Base-by-base conservation (phyloP, 2,113 vertebrate genomes). In the Halichoeres trimaculatus region DNA sequence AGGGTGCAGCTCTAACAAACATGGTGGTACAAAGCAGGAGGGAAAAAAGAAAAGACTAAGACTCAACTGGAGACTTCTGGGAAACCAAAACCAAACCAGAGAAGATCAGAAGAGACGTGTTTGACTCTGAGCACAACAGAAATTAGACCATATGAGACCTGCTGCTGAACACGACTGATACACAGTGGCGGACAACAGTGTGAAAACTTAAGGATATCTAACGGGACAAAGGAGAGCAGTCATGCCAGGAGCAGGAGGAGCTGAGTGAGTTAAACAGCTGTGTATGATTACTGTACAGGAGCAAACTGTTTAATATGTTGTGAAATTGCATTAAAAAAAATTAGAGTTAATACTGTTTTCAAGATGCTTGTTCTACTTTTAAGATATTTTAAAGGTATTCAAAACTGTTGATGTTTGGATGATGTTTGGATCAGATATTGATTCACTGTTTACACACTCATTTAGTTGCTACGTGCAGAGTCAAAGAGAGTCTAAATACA, bases 221-320 rank as follows among this genome's bases (percentile, higher is more conserved):
- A 57, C 66, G 1, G 50, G 45, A 81, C 35, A 78, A 74, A 87
- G 10, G 30, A 58, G 43, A 74, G 60, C 68, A 68, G 69, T 73
- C 74, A 93, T 93, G 91, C 88, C 90, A 34, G 70, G 87, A 51
- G 61, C 89, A 43, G 86, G 78, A 80, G 80, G 80, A 83, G 50
- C 88, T 77, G 90, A 91, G 90, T 93, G 88, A 92, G 90, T 87
- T 41, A 30, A 83, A 68, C 83, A 76, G 80, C 78, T 88, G 23
- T 30, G 11, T 30, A 1, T 11, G 10, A 6, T 24, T 48, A 19
- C 43, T 5, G 4, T 41, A 41, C 14, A 11, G 12, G 38, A 14
- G 13, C 40, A 12, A 41, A 45, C 43, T 45, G 16, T 30, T 45
- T 8, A 40, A 40, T 13, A 40, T 11, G 38, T 40, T 40, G 4